Evolutionary conservation across 2,113 vertebrate genomes (phyloP).

Genomic region (Leptobrachium ailaonicum): DNA sequence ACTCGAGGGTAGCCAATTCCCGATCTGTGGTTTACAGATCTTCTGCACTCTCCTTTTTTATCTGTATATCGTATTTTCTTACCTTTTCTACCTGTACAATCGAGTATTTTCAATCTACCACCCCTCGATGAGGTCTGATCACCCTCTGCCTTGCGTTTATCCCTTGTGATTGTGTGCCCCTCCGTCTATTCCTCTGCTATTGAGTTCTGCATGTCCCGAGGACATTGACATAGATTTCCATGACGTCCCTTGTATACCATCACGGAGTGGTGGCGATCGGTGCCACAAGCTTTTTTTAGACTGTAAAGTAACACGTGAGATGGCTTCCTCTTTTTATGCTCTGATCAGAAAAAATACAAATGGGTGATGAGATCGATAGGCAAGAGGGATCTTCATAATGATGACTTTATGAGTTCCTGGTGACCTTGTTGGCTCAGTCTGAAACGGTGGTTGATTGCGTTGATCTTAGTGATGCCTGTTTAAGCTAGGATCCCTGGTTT

Average conservation of each 20-base stretch:
- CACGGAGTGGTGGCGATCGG: constrained; percentile 1
- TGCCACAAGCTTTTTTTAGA: constrained; percentile 19
- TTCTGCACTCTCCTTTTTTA: no score
- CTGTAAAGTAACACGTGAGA: constrained; percentile 22
- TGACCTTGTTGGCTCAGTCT: no score
- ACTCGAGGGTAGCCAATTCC: no score
- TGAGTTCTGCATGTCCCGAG: constrained; percentile 66
- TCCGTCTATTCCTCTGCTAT: constrained; percentile 55
- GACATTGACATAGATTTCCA: constrained; percentile 67
- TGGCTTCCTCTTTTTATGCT: not conserved
- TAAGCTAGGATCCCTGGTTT: no score
- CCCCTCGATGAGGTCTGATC: not conserved
- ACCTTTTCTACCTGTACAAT: not conserved
- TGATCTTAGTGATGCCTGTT: no score
- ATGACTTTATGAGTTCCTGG: no score
- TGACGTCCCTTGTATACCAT: constrained; percentile 66
- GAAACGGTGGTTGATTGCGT: no score
- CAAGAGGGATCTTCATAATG: not conserved
- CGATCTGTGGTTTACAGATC: no score
- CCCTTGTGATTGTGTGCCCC: not conserved
- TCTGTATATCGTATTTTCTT: no score
- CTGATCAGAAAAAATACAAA: not conserved
- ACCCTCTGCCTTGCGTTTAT: constrained; percentile 1
- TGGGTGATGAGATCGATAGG: not conserved
- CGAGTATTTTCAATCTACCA: not conserved